phyloP scores from a whole-genome alignment of 2,113 vertebrate genomes.

The Murina feae region DNA sequence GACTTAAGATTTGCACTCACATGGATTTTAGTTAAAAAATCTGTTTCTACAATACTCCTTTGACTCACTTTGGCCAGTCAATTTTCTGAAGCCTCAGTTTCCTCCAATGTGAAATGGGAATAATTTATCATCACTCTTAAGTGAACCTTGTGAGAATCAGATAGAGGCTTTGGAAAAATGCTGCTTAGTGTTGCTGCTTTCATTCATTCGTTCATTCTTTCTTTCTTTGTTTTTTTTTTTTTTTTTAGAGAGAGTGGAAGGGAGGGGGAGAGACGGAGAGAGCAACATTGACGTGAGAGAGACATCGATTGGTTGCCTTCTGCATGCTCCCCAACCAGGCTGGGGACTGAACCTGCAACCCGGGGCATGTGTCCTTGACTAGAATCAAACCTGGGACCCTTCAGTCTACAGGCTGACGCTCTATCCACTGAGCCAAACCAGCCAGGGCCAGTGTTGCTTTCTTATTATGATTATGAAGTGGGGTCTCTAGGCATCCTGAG shows the following conservation, averaged over 20 bases:
- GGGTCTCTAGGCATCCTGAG: not conserved
- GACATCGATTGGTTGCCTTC: too few relatives aligned
- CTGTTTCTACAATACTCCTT: not conserved
- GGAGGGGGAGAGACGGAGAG: too few relatives aligned
- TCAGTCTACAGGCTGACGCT: too few relatives aligned
- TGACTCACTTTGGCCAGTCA: not conserved
- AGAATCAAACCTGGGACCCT: too few relatives aligned
- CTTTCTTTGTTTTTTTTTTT: too few relatives aligned
- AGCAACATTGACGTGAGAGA: too few relatives aligned
- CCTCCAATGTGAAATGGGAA: not conserved
- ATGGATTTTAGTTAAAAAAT: not conserved
- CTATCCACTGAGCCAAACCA: too few relatives aligned
- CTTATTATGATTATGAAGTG: not conserved
- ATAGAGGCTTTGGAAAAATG: not conserved
- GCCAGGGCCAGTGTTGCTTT: not conserved
- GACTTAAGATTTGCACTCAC: not conserved
- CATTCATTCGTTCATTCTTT: too few relatives aligned
- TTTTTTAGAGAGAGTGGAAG: too few relatives aligned
- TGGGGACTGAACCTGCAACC: too few relatives aligned
- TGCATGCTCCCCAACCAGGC: too few relatives aligned
- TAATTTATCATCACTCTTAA: not conserved
- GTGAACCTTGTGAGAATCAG: not conserved
- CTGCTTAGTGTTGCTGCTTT: not conserved
- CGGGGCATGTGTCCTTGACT: too few relatives aligned
- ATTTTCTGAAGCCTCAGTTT: conserved; percentile 1